These are phyloP conservation scores for Xylocampa areola DNA, from an alignment of 2,888 invertebrate genomes.

Conservation along the genomic window DNA sequence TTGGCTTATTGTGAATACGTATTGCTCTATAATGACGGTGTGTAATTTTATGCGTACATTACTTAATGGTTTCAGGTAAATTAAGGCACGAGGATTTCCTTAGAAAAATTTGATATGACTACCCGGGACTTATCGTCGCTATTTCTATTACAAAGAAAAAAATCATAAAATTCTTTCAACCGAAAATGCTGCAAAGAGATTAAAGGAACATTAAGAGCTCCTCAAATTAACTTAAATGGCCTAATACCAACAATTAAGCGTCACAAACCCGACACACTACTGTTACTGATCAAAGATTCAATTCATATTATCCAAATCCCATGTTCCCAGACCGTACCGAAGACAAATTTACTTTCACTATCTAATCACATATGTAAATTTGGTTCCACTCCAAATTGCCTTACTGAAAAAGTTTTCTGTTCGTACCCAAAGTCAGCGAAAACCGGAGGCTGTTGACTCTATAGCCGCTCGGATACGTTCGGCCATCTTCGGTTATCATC, in stretches of 20 bases:
- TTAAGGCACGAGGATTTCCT: conserved; percentile 25
- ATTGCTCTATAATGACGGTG: conserved; percentile 59
- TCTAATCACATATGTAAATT: conserved; percentile 65
- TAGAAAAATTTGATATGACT: conserved; percentile 9
- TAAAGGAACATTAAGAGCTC: neutral
- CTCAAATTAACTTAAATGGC: neutral
- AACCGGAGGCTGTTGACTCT: conserved; percentile 61
- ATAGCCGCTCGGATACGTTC: conserved; percentile 70
- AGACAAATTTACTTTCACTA: conserved; percentile 60
- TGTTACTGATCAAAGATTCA: conserved; percentile 47
- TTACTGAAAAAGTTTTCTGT: conserved; percentile 62
- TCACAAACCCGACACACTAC: conserved; percentile 17
- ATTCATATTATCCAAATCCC: conserved; percentile 48
- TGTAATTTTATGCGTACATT: conserved; percentile 55
- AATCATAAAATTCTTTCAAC: neutral
- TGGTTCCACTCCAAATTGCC: conserved; percentile 63
- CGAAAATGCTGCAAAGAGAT: neutral
- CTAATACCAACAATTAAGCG: conserved; percentile 2
- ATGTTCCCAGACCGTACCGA: conserved; percentile 44
- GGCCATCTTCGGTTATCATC: conserved; percentile 78
- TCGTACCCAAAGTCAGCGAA: conserved; percentile 61
- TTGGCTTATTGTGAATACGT: conserved; percentile 69
- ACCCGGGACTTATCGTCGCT: too few relatives aligned
- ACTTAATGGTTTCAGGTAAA: conserved; percentile 34
- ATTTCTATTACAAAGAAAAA: neutral